Conservation (phyloP, 2,888 invertebrate species). For the Eudasyphora cyanicolor region DNA sequence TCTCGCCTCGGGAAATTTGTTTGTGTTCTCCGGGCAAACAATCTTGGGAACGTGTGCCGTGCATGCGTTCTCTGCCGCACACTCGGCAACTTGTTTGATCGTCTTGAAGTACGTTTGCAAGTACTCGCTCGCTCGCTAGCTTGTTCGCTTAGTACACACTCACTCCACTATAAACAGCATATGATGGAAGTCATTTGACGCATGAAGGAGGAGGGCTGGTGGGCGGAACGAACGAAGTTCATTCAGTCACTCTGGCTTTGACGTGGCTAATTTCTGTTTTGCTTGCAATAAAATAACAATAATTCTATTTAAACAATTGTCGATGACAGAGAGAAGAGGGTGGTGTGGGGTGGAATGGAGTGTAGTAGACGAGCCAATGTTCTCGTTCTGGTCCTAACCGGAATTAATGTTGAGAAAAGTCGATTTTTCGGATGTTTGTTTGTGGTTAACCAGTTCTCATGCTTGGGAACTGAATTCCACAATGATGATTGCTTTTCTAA, state of each 20-base stretch:
- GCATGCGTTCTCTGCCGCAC: conserved; percentile 69
- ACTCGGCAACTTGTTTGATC: conserved; percentile 67
- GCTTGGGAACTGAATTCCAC: conserved; percentile 34
- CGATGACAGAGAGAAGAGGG: conserved; percentile 63
- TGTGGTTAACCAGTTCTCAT: conserved; percentile 44
- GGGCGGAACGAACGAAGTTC: conserved; percentile 59
- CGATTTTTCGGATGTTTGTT: too few species aligned
- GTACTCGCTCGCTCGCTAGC: conserved; percentile 66
- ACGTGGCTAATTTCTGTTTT: conserved; percentile 79
- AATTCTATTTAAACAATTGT: conserved; percentile 79
- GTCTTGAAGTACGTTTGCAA: conserved; percentile 63
- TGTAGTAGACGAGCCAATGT: neutral
- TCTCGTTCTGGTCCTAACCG: neutral
- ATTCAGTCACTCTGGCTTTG: conserved; percentile 68
- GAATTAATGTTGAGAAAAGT: too few species aligned
- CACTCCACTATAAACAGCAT: conserved; percentile 17
- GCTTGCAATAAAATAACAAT: conserved; percentile 77
- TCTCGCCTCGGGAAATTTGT: conserved; percentile 77
- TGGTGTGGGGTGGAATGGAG: conserved; percentile 17
- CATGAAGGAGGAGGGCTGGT: conserved; percentile 35
- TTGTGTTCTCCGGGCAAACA: conserved; percentile 62
- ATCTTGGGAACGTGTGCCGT: conserved; percentile 68
- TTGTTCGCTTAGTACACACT: too few species aligned
- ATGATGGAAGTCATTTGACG: conserved; percentile 59
- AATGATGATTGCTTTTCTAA: conserved; percentile 44